Evolutionary conservation across 1,140 invertebrate species (phyloP).

Genomic region (Pomacea maculata): DNA sequence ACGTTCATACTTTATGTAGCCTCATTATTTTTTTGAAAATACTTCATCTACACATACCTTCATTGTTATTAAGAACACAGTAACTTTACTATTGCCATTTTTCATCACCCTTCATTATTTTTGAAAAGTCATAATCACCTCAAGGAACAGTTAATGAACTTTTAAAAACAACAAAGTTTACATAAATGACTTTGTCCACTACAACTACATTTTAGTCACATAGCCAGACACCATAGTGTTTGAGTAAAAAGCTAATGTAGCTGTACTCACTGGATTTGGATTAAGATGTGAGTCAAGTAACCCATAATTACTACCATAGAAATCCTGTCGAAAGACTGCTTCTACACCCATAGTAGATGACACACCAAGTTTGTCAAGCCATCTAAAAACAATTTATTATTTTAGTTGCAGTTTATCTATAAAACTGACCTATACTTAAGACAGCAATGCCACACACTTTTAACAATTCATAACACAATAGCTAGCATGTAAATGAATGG

Average conservation of each 20-base stretch:
- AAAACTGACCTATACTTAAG: not conserved
- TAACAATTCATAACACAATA: not conserved
- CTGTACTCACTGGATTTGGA: conserved; percentile 8
- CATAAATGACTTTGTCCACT: not conserved
- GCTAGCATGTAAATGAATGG: not conserved
- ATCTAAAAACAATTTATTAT: not conserved
- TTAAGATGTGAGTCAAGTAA: not conserved
- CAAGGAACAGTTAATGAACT: not conserved
- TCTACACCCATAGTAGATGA: conserved; percentile 1
- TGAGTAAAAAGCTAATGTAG: not conserved
- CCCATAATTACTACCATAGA: not conserved
- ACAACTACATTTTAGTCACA: not conserved
- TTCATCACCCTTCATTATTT: not conserved
- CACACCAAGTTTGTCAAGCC: conserved; percentile 15
- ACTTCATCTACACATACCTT: too few relatives aligned
- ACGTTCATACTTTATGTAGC: too few relatives aligned
- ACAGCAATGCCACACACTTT: not conserved
- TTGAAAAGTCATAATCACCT: not conserved
- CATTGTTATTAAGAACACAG: too few relatives aligned
- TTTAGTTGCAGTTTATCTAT: not conserved
- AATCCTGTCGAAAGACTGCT: not conserved
- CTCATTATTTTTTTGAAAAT: too few relatives aligned
- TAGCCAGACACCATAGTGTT: too few relatives aligned
- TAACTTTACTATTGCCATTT: too few relatives aligned
- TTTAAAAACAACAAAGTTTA: not conserved